phyloP scores from a whole-genome alignment of 35 echinoderm and acorn worm species.

The Holothuria glaberrima region DNA sequence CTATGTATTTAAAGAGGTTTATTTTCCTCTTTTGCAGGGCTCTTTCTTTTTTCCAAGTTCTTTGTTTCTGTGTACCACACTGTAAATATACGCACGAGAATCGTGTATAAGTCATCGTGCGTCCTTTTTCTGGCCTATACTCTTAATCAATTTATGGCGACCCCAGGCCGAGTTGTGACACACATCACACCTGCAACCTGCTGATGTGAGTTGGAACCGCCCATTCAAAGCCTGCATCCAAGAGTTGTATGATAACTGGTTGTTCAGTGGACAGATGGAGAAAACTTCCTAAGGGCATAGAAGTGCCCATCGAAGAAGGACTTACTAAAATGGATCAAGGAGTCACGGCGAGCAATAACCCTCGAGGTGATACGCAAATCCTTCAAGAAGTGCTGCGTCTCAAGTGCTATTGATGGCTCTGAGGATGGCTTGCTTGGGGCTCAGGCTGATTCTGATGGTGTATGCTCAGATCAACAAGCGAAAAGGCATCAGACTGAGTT shows the following conservation, averaged over 20 bases:
- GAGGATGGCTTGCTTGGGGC: slow-evolving; percentile 2
- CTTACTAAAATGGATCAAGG: slow-evolving; percentile 29
- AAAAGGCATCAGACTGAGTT: no score
- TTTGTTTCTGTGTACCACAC: no score
- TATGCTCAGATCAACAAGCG: no score
- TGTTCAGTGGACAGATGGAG: not conserved
- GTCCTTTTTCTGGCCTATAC: no score
- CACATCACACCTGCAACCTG: slow-evolving; percentile 39
- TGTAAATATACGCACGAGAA: no score
- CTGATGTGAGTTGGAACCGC: slow-evolving; percentile 49
- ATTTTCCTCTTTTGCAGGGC: no score
- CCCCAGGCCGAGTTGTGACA: no score
- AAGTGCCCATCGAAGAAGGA: not conserved
- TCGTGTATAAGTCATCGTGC: no score
- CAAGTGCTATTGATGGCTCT: slow-evolving; percentile 5
- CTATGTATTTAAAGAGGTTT: no score
- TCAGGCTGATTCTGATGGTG: not conserved
- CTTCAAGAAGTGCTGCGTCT: slow-evolving; percentile 23
- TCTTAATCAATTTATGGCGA: no score
- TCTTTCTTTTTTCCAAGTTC: no score
- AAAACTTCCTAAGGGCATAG: not conserved
- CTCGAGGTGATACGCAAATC: slow-evolving; percentile 8
- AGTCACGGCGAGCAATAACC: slow-evolving; percentile 1
- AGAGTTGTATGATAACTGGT: slow-evolving; percentile 54
- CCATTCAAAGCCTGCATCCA: slow-evolving; percentile 34